Evolutionary conservation across 2,888 invertebrate genomes (phyloP).

Genomic region (Phalera bucephala): DNA sequence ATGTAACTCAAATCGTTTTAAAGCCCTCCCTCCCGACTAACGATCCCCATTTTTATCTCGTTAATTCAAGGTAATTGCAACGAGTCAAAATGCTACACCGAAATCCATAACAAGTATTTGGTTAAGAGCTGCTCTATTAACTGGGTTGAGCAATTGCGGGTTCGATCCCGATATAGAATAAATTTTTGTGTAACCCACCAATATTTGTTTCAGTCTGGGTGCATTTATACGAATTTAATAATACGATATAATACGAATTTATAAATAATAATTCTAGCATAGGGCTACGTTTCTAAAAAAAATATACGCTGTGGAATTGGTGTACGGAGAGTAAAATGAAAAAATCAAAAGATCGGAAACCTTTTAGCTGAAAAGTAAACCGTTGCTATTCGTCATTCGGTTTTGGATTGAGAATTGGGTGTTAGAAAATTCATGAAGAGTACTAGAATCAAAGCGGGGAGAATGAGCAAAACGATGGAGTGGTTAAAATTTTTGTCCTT

Average conservation of each 20-base stretch:
- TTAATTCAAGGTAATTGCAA: constrained; percentile 15
- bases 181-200: no score
- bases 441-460: constrained; percentile 16
- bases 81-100: constrained; percentile 10
- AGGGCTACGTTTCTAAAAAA: no score
- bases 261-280: no score
- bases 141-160: no score
- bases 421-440: constrained; percentile 17
- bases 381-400: constrained; percentile 17
- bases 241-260: no score
- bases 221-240: no score
- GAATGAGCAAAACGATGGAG: constrained; percentile 22
- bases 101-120: constrained; percentile 4
- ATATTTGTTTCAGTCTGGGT: no score
- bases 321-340: no score
- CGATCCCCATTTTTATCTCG: constrained; percentile 9
- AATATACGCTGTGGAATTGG: no score
- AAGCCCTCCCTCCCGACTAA: constrained; percentile 7
- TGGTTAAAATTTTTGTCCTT: no score
- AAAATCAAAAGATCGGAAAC: no score
- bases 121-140: constrained; percentile 7
- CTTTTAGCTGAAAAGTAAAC: constrained; percentile 16
- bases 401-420: constrained; percentile 16
- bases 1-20: constrained; percentile 18
- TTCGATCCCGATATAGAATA: no score